Evolutionary conservation across 2,113 vertebrate genomes (phyloP).

Genomic region (Uropsilus gracilis): DNA sequence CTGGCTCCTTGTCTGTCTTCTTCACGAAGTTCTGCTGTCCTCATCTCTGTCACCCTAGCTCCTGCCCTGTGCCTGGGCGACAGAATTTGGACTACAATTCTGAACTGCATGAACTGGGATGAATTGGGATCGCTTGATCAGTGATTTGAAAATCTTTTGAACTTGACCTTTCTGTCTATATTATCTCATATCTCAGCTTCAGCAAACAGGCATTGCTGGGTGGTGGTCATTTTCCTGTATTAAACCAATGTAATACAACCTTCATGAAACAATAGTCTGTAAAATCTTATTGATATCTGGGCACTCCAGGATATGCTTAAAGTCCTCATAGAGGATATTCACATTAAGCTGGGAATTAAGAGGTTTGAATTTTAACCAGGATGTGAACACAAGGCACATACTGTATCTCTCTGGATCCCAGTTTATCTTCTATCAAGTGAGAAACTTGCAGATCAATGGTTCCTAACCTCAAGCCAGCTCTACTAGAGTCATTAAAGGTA

Average conservation of each 20-base stretch:
- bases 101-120: no score
- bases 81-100: neutral
- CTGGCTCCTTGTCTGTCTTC: neutral
- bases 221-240: neutral
- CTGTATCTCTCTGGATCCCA: neutral
- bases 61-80: neutral
- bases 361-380: neutral
- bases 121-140: neutral
- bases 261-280: neutral
- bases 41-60: neutral
- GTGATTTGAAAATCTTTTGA: slow-evolving; percentile 19
- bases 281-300: neutral
- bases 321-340: neutral
- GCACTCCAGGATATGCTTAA: neutral
- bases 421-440: neutral
- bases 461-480: slow-evolving; percentile 24
- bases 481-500: neutral
- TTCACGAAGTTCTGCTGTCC: neutral
- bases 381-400: neutral
- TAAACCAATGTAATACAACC: neutral
- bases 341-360: neutral
- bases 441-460: neutral
- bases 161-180: neutral
- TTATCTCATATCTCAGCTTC: neutral
- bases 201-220: neutral